Base-by-base conservation (phyloP, 2,888 invertebrate genomes). In the Tachina lurida region DNA sequence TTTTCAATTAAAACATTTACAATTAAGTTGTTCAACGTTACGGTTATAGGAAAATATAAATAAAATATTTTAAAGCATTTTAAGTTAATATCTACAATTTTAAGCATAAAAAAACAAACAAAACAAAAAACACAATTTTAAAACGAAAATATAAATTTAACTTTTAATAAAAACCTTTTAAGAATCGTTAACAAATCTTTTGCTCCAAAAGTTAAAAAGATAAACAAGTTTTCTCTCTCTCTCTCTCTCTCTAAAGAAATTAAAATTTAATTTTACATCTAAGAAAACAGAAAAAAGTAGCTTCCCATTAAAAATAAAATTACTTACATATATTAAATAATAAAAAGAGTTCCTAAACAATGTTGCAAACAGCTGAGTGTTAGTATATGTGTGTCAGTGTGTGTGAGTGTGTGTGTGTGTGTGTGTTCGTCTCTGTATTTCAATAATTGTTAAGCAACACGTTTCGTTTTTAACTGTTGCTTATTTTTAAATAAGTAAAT, bases 21-120 rank as follows among this genome's bases (percentile, higher is more conserved):
- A 88, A 87, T 81, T 86, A 87, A 87, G 87, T 87, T 79, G 84
- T 88, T 87, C 86, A 88, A 87, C 87, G 84, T 84, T 81, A 84
- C 88, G 87, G 88, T 84, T 87, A 87, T 85, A 84, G 79, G 73
- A 75, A 86, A 81, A 49, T 49, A 39, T 39, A 49, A 54, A 80
- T 13, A 78, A 60, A 74, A 63, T 17, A 39, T 49, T 77, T 73
- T n/a, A 70, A 81, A 52, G 3, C 12, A 68, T 58, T 65, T 41
- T 45, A 73, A 39, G 4, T 63, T 43, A 62, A 70, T 13, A 10
- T 7, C 8, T 54, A 74, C 9, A 67, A 74, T 13, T 73, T 73
- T 73, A 39, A 13, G 22, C 22, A 75, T 17, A n/a, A 13, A 75
- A 80, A 7, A 5, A 31, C 5, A 5, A 31, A 31, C 31, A 31